Conservation (phyloP, 2,888 invertebrate species). For the Cistogaster globosa region DNA sequence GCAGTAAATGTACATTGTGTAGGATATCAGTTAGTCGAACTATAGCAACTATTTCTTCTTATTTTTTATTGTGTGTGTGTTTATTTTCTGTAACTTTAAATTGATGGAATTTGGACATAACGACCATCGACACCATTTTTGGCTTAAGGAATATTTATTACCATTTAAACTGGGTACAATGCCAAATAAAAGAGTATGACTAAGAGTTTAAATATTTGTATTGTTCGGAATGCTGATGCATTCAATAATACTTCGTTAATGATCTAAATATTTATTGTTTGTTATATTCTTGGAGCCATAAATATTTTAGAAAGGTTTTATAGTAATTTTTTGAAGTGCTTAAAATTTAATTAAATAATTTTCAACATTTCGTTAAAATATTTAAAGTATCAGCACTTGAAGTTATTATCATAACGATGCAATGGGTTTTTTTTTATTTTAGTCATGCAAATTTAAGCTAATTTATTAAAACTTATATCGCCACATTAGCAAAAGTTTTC, state of each 20-base stretch:
- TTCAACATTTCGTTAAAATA: conserved; percentile 1
- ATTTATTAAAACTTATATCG: neutral
- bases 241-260: conserved; percentile 9
- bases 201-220: conserved; percentile 49
- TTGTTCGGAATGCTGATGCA: conserved; percentile 22
- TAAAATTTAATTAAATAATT: neutral
- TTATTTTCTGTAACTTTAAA: conserved; percentile 3
- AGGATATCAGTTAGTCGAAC: neutral
- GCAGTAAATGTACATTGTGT: no score
- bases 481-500: neutral
- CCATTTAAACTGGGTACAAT: conserved; percentile 4
- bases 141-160: conserved; percentile 20
- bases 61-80: conserved; percentile 23
- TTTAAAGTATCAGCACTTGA: neutral
- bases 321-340: neutral
- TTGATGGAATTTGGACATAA: conserved; percentile 2
- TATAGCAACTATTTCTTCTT: neutral
- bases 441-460: neutral
- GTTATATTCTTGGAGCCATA: neutral
- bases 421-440: conserved; percentile 2
- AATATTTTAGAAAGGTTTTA: conserved; percentile 44
- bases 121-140: conserved; percentile 44
- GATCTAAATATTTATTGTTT: neutral
- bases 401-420: conserved; percentile 4
- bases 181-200: conserved; percentile 44